Evolutionary conservation across 2,113 vertebrate genomes (phyloP).

Genomic region (Dendrocopos noguchii): DNA sequence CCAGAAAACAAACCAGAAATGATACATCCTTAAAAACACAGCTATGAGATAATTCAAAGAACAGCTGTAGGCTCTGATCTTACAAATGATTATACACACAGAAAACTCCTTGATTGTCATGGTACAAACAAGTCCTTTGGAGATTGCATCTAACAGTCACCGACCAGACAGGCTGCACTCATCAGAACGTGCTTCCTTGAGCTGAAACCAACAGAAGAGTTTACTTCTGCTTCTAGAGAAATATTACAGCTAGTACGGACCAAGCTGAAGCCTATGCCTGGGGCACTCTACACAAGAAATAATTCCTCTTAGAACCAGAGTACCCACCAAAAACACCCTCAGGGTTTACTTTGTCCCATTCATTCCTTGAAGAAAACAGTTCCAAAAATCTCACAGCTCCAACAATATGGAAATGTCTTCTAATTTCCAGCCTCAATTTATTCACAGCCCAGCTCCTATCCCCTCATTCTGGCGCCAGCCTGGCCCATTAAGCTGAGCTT

Average conservation of each 20-base stretch:
- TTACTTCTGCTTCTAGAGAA: not conserved
- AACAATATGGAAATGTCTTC: not conserved
- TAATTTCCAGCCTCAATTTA: not conserved
- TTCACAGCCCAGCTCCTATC: not conserved
- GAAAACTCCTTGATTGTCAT: conserved; percentile 21
- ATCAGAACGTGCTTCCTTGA: not conserved
- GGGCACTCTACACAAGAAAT: not conserved
- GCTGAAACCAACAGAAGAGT: not conserved
- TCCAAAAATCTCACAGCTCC: not conserved
- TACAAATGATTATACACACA: not conserved
- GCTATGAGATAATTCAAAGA: conserved; percentile 13
- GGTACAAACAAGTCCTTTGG: not conserved
- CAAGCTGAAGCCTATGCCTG: not conserved
- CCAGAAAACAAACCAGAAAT: not conserved
- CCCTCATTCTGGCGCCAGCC: not conserved
- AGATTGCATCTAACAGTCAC: not conserved
- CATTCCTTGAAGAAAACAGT: not conserved
- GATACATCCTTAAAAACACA: not conserved
- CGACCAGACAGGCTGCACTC: not conserved
- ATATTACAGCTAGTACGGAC: not conserved
- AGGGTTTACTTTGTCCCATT: not conserved
- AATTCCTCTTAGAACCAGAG: not conserved
- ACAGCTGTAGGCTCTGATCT: conserved; percentile 34
- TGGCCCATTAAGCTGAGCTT: not conserved
- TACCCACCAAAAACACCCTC: not conserved